These are phyloP conservation scores for Philotrypesis tridentata DNA, from an alignment of 1,140 invertebrate species.

Conservation along the genomic window DNA sequence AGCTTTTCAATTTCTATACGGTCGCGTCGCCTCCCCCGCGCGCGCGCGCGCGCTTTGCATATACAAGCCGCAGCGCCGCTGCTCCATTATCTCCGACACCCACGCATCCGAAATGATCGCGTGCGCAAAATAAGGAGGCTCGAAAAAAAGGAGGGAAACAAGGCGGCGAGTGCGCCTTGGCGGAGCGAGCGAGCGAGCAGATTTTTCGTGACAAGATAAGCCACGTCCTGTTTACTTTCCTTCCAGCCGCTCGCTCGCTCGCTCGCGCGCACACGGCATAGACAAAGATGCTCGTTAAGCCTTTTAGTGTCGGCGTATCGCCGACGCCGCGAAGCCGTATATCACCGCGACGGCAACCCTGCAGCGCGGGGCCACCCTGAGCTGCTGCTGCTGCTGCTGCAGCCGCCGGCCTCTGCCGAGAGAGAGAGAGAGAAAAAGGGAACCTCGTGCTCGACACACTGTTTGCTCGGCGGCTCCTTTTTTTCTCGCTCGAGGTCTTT, in stretches of 20 bases:
- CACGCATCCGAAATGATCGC: constrained; percentile 19
- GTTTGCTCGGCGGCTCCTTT: not conserved
- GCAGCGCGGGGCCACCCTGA: constrained; percentile 9
- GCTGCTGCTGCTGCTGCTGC: too few species aligned
- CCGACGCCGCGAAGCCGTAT: constrained; percentile 66
- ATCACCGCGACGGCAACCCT: constrained; percentile 57
- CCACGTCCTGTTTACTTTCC: constrained; percentile 71
- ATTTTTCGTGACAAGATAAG: constrained; percentile 74
- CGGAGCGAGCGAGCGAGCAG: constrained; percentile 57
- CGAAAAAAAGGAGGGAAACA: constrained; percentile 44
- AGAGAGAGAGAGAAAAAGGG: not conserved
- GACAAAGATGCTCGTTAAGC: constrained; percentile 73
- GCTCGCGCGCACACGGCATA: constrained; percentile 49
- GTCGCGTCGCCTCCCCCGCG: not conserved
- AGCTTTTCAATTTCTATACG: constrained; percentile 34
- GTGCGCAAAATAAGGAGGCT: constrained; percentile 13
- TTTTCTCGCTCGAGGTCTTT: not conserved
- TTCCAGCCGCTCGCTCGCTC: constrained; percentile 30
- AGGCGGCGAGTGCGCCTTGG: constrained; percentile 21
- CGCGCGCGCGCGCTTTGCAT: not conserved
- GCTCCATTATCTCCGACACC: constrained; percentile 51
- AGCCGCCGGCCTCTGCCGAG: not conserved
- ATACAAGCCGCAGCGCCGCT: constrained; percentile 7
- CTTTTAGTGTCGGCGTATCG: constrained; percentile 70
- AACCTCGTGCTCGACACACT: not conserved